Evolutionary conservation across 2,888 invertebrate species (phyloP).

Genomic region (Asteroscopus sphinx): DNA sequence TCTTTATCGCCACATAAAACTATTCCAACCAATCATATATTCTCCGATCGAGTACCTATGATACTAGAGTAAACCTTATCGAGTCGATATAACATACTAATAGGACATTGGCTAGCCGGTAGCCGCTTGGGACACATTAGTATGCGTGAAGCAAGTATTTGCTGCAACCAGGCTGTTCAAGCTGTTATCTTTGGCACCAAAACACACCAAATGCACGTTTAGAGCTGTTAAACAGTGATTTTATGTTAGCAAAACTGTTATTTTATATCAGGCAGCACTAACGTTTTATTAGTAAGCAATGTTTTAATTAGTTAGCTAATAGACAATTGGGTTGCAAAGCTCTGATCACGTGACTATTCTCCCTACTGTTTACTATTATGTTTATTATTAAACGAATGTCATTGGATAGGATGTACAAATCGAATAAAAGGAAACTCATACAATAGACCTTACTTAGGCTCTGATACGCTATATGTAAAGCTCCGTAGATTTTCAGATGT

Average conservation of each 20-base stretch:
- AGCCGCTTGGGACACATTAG: slow-evolving; percentile 49
- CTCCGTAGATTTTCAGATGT: slow-evolving; percentile 35
- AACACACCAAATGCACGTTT: slow-evolving; percentile 45
- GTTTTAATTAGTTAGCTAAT: no score
- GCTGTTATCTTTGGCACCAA: slow-evolving; percentile 54
- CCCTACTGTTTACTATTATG: no score
- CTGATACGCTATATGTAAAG: slow-evolving; percentile 6
- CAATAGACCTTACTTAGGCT: neutral
- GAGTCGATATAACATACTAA: slow-evolving; percentile 37
- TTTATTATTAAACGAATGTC: no score
- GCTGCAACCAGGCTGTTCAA: slow-evolving; percentile 33
- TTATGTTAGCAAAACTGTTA: slow-evolving; percentile 19
- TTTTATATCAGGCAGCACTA: slow-evolving; percentile 10
- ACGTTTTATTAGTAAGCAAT: neutral
- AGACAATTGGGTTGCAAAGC: neutral
- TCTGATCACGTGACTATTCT: no score
- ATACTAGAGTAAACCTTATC: slow-evolving; percentile 46
- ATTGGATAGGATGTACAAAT: no score
- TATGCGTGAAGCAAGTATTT: slow-evolving; percentile 53
- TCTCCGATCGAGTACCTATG: slow-evolving; percentile 36
- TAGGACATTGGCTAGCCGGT: slow-evolving; percentile 31
- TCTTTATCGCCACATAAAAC: slow-evolving; percentile 25
- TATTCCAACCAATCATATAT: slow-evolving; percentile 28
- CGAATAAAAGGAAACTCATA: no score
- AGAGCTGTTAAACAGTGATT: slow-evolving; percentile 39